These are phyloP conservation scores for Stegophylla sp. DNA, from an alignment of 2,888 invertebrate species.

Conservation along the genomic window DNA sequence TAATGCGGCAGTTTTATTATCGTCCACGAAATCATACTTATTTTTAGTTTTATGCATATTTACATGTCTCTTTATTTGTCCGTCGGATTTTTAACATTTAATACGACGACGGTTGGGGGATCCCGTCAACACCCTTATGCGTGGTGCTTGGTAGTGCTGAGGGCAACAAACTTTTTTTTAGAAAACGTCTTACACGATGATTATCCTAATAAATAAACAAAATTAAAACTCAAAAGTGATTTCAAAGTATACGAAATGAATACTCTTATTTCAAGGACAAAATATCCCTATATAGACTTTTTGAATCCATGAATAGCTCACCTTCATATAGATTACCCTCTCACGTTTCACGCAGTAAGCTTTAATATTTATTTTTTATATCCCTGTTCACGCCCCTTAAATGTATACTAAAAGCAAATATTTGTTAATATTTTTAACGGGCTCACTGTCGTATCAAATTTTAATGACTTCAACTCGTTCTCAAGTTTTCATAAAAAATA, in stretches of 20 bases:
- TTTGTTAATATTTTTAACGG: slow-evolving; percentile 3
- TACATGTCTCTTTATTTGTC: not conserved
- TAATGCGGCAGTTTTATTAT: slow-evolving; percentile 1
- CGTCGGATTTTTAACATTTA: not conserved
- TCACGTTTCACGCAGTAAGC: not conserved
- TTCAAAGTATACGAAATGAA: not conserved
- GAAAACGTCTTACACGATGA: not conserved
- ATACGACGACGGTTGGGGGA: not conserved
- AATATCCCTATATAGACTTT: slow-evolving; percentile 6
- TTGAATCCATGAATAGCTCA: slow-evolving; percentile 11
- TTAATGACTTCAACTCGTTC: slow-evolving; percentile 18
- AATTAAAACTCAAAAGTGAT: slow-evolving; percentile 29
- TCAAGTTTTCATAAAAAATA: not conserved
- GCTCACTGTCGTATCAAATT: slow-evolving; percentile 6
- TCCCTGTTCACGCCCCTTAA: not conserved
- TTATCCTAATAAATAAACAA: slow-evolving; percentile 34
- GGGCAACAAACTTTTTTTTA: slow-evolving; percentile 19
- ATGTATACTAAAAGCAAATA: slow-evolving; percentile 14
- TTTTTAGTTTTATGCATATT: slow-evolving; percentile 2
- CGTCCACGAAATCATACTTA: not conserved
- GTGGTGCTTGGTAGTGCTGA: not conserved
- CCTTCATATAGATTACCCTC: not conserved
- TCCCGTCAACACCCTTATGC: not conserved
- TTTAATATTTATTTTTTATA: slow-evolving; percentile 6
- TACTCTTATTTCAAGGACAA: not conserved